Evolutionary conservation across 1,140 invertebrate species (phyloP).

Genomic region (Polypedilum pembai): DNA sequence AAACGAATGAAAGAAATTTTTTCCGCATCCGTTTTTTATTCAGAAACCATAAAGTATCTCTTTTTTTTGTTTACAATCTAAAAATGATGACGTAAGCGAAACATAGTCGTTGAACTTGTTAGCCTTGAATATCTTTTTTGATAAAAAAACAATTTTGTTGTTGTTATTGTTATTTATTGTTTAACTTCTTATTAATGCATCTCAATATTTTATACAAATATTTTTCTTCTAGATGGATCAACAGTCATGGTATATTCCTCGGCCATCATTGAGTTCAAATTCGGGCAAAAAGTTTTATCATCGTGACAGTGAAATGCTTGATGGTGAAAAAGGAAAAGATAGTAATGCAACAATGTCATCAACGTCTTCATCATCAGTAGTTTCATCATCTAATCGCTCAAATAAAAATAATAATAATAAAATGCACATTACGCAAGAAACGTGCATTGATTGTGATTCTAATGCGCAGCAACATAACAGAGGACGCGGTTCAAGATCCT

Average conservation of each 20-base stretch:
- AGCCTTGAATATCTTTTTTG: background rate
- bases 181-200: no score
- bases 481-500: constrained; percentile 59
- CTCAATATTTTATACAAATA: no score
- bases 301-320: constrained; percentile 22
- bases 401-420: background rate
- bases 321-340: background rate
- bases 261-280: constrained; percentile 19
- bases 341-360: background rate
- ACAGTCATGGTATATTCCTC: background rate
- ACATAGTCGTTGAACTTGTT: background rate
- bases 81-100: background rate
- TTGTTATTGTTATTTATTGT: no score
- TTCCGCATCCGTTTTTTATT: no score
- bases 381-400: background rate
- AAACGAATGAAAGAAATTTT: no score
- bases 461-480: constrained; percentile 28
- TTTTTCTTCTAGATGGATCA: constrained; percentile 14
- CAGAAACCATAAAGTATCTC: no score
- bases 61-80: background rate
- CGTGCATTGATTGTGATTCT: background rate
- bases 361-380: constrained; percentile 8
- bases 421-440: background rate
- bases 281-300: constrained; percentile 8
- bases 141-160: no score